These are phyloP conservation scores for Eurytoma adleriae DNA, from an alignment of 2,888 invertebrate genomes.

Conservation along the genomic window DNA sequence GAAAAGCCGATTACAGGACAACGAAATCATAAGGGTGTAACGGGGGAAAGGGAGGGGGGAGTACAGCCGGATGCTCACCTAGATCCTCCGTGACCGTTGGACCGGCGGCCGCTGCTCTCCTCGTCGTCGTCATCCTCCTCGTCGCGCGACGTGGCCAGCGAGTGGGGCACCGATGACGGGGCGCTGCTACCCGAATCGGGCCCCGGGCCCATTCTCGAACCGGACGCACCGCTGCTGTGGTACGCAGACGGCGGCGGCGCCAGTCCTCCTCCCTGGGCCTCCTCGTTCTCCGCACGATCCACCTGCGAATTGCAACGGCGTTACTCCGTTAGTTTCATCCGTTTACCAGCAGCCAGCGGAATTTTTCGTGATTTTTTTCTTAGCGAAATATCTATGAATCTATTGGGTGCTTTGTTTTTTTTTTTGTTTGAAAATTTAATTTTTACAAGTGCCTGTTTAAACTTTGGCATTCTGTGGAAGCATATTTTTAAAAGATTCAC, in stretches of 20 bases:
- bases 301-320: constrained; percentile 63
- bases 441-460: neutral
- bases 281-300: constrained; percentile 75
- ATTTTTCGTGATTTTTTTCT: too few species aligned
- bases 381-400: too few species aligned
- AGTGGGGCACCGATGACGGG: constrained; percentile 76
- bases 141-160: constrained; percentile 82
- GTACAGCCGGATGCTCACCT: constrained; percentile 63
- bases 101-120: constrained; percentile 71
- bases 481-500: neutral
- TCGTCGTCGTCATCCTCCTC: constrained; percentile 81
- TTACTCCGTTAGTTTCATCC: neutral
- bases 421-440: too few species aligned
- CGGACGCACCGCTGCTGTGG: constrained; percentile 70
- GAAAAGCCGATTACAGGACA: too few species aligned
- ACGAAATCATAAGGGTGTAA: neutral
- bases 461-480: neutral
- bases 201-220: constrained; percentile 73
- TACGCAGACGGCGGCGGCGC: constrained; percentile 66
- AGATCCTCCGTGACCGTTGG: constrained; percentile 69
- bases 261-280: constrained; percentile 71
- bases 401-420: neutral
- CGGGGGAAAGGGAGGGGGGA: neutral
- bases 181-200: constrained; percentile 75
- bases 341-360: too few species aligned